Conservation (phyloP, 2,797 vertebrate species). For the Ptychobarbus kaznakovi region DNA sequence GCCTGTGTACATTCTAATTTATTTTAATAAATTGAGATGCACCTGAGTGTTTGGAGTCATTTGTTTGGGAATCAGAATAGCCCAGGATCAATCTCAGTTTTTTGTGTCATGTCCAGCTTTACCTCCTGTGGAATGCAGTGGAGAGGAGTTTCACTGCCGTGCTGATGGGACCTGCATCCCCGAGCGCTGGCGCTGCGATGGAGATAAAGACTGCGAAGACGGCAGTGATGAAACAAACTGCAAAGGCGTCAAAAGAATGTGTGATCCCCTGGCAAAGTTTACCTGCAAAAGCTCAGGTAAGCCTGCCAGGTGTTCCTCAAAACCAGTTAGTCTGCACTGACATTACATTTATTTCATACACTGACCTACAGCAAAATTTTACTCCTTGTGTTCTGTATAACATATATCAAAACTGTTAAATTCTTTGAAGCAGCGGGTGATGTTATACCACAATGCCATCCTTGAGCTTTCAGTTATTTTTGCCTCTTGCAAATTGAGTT, state of each 20-base stretch:
- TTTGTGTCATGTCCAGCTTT: conserved; percentile 73
- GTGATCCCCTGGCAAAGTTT: conserved; percentile 94
- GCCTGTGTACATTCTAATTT: too few species aligned
- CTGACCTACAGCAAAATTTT: conserved; percentile 5
- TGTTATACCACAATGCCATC: conserved; percentile 2
- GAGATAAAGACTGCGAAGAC: conserved; percentile 97
- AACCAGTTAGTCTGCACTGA: conserved; percentile 18
- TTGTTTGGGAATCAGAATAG: not conserved
- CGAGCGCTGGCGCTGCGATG: conserved; percentile 93
- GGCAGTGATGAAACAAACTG: conserved; percentile 93
- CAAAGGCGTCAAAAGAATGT: conserved; percentile 86
- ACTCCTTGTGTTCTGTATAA: not conserved
- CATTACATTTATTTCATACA: not conserved
- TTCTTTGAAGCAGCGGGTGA: conserved; percentile 17
- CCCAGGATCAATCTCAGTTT: not conserved
- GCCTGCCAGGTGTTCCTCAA: conserved; percentile 8
- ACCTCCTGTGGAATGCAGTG: conserved; percentile 85
- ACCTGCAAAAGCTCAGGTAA: conserved; percentile 93
- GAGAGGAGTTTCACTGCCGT: conserved; percentile 90
- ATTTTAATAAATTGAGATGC: too few species aligned
- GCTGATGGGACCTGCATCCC: conserved; percentile 93
- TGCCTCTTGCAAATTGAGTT: conserved; percentile 27
- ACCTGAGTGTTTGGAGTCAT: not conserved
- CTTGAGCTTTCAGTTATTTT: conserved; percentile 32
- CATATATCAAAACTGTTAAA: not conserved